A percentile compares a stretch with the other conserved stretches of the same genome.
phyloP scores from a whole-genome alignment of 1,140 invertebrate species.

The Ectropis grisescens region DNA sequence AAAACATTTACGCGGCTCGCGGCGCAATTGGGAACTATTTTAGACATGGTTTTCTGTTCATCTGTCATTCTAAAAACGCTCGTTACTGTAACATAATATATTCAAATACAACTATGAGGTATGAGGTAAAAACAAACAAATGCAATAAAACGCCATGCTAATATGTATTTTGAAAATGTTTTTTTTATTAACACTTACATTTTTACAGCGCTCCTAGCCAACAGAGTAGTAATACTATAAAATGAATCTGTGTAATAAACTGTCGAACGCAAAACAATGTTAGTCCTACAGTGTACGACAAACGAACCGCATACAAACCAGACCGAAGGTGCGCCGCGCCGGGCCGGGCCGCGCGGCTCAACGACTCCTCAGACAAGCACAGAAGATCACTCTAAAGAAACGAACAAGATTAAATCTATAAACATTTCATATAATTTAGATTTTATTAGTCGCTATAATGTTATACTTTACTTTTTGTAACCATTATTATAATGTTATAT shows the following conservation, averaged over 20 bases:
- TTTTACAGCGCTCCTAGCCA: constrained; percentile 69
- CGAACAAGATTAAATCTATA: constrained; percentile 66
- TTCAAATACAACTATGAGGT: too few relatives aligned
- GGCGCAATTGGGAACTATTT: too few relatives aligned
- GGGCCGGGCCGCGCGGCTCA: constrained; percentile 53
- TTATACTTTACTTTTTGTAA: constrained; percentile 68
- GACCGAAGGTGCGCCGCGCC: too few relatives aligned
- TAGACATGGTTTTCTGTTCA: too few relatives aligned
- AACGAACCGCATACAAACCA: constrained; percentile 60
- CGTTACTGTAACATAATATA: too few relatives aligned
- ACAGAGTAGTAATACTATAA: constrained; percentile 66
- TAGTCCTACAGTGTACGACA: constrained; percentile 63
- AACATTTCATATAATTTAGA: constrained; percentile 70
- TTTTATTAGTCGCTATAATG: constrained; percentile 67
- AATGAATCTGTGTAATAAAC: constrained; percentile 66
- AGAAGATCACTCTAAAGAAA: constrained; percentile 62
- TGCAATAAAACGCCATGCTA: constrained; percentile 54
- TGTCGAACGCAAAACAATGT: constrained; percentile 67
- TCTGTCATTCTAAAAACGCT: too few relatives aligned
- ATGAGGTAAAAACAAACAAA: too few relatives aligned
- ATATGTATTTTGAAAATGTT: constrained; percentile 66
- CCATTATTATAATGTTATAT: constrained; percentile 68
- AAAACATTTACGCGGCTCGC: too few relatives aligned
- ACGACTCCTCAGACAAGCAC: constrained; percentile 57
- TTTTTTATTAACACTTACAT: constrained; percentile 71